phyloP scores from a whole-genome alignment of 2,888 invertebrate genomes.

The Drosophila mettleri region DNA sequence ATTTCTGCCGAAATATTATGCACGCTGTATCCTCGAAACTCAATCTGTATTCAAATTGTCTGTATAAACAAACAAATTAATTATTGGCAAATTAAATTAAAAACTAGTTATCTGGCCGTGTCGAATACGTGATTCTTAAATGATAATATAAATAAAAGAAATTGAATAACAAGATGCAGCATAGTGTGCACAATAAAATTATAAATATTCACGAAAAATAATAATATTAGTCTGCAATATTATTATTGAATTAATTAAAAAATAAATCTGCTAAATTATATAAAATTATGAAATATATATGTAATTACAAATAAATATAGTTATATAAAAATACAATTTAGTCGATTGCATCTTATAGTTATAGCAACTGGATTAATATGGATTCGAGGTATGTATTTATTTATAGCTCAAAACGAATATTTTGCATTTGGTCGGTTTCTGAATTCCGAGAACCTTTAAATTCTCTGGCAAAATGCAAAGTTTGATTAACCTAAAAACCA shows the following conservation, averaged over 20 bases:
- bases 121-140: background rate
- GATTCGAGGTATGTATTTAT: constrained; percentile 25
- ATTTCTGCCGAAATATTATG: constrained; percentile 15
- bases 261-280: background rate
- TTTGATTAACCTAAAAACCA: constrained; percentile 54
- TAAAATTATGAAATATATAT: background rate
- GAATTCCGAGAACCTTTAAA: background rate
- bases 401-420: background rate
- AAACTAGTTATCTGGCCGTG: constrained; percentile 13
- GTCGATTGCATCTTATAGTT: background rate
- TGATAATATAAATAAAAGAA: background rate
- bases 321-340: background rate
- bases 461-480: constrained; percentile 31
- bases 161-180: background rate
- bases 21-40: background rate
- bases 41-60: constrained; percentile 40
- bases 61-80: constrained; percentile 15
- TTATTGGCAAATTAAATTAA: constrained; percentile 22
- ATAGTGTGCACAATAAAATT: background rate
- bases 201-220: background rate
- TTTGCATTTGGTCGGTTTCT: background rate
- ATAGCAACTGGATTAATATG: background rate
- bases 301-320: background rate
- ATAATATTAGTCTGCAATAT: background rate
- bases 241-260: background rate